These are phyloP conservation scores for Dasyprocta punctata DNA, from an alignment of 2,113 vertebrate species.

Conservation along the genomic window DNA sequence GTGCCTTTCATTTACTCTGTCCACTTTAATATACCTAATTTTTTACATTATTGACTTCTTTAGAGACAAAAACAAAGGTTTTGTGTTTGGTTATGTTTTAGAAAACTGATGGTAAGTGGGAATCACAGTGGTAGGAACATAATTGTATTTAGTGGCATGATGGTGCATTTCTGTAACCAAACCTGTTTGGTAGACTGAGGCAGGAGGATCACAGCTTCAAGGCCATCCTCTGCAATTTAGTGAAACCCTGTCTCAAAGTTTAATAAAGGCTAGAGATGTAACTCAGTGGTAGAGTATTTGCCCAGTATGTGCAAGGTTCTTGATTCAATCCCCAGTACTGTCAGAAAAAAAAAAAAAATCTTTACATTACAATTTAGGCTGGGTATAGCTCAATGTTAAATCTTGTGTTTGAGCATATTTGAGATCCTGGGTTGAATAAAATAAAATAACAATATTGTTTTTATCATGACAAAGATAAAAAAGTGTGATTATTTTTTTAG, in stretches of 20 bases:
- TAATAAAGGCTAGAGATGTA: background rate
- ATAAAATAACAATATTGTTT: background rate
- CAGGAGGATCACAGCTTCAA: background rate
- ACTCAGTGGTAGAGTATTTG: background rate
- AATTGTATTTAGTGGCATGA: background rate
- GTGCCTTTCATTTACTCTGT: background rate
- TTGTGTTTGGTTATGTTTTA: conserved; percentile 17
- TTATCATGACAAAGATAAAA: background rate
- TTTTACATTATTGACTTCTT: background rate
- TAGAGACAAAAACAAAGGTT: background rate
- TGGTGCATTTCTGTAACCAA: background rate
- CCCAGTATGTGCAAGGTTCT: background rate
- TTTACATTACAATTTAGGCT: background rate
- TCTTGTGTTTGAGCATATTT: background rate
- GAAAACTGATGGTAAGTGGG: background rate
- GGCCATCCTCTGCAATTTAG: background rate
- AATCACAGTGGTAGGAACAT: background rate
- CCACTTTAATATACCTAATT: background rate
- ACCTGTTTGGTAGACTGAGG: background rate
- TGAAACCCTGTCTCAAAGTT: background rate
- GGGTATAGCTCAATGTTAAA: background rate
- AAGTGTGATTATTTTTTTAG: background rate
- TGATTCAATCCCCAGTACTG: background rate
- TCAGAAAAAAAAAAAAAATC: background rate
- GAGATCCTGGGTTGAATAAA: background rate